phyloP scores from a whole-genome alignment of 2,888 invertebrate genomes.

The Thyatira batis region DNA sequence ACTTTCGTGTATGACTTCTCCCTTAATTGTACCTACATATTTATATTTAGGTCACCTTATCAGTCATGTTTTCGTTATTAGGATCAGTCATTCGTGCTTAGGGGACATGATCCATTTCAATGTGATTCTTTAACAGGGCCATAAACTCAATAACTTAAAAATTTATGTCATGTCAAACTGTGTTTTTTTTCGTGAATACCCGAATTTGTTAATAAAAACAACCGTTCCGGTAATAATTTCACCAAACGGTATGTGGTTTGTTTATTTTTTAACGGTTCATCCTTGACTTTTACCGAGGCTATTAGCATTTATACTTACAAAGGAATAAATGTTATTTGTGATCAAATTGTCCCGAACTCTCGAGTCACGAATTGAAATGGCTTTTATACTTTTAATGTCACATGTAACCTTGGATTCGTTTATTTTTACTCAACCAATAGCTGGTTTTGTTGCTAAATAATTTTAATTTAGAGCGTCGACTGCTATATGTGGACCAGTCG shows the following conservation, averaged over 20 bases:
- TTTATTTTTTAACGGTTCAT: conserved; percentile 45
- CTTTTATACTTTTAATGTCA: conserved; percentile 50
- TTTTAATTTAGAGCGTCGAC: conserved; percentile 31
- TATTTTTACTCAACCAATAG: conserved; percentile 20
- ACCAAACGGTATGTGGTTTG: conserved; percentile 21
- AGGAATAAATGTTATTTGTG: conserved; percentile 44
- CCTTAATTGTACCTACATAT: too few relatives aligned
- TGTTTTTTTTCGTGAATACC: conserved; percentile 19
- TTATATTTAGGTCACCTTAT: not conserved
- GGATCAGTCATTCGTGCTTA: not conserved
- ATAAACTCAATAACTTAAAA: conserved; percentile 4
- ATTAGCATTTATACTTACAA: conserved; percentile 59
- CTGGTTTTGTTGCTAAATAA: conserved; percentile 29
- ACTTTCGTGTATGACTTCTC: too few relatives aligned
- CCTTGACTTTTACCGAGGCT: conserved; percentile 54
- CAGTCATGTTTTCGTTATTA: too few relatives aligned
- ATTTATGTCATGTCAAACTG: not conserved
- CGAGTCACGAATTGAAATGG: conserved; percentile 57
- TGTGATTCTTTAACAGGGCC: conserved; percentile 1
- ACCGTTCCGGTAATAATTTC: conserved; percentile 35
- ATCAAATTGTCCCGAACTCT: conserved; percentile 53
- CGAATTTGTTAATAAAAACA: conserved; percentile 36
- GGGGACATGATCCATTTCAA: not conserved
- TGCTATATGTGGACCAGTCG: conserved; percentile 26
- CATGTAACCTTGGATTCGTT: conserved; percentile 48